phyloP scores from a whole-genome alignment of 1,140 invertebrate genomes.

The Drosophila pseudoananassae region DNA sequence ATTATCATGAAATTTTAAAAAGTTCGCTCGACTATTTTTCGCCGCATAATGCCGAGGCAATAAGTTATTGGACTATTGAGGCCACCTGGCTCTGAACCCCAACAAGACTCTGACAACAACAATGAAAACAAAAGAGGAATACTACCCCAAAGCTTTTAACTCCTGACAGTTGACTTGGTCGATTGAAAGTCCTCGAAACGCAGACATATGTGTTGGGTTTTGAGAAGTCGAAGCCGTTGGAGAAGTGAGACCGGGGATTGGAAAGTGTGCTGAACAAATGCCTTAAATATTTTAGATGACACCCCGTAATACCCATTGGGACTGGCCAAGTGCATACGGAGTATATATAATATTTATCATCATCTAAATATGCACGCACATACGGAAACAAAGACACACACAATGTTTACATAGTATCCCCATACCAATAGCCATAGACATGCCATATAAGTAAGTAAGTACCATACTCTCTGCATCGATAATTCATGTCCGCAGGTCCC shows the following conservation, averaged over 20 bases:
- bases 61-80: constrained; percentile 75
- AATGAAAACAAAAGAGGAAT: background rate
- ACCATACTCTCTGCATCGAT: constrained; percentile 47
- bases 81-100: constrained; percentile 58
- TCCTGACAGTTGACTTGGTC: constrained; percentile 21
- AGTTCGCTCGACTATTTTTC: constrained; percentile 58
- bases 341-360: constrained; percentile 71
- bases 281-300: constrained; percentile 67
- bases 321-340: constrained; percentile 15
- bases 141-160: background rate
- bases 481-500: constrained; percentile 53
- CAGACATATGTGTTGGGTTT: constrained; percentile 47
- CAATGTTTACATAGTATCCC: constrained; percentile 13
- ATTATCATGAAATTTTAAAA: constrained; percentile 80
- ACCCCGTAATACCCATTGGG: constrained; percentile 50
- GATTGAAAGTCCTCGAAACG: constrained; percentile 46
- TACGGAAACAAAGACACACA: background rate
- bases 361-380: constrained; percentile 68
- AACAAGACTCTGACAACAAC: background rate
- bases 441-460: background rate
- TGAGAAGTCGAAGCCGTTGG: constrained; percentile 17
- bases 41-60: constrained; percentile 65
- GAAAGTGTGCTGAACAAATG: constrained; percentile 49
- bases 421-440: constrained; percentile 1
- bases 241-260: constrained; percentile 1